Conservation (phyloP, 1,140 invertebrate genomes). For the Drosophila punjabiensis region DNA sequence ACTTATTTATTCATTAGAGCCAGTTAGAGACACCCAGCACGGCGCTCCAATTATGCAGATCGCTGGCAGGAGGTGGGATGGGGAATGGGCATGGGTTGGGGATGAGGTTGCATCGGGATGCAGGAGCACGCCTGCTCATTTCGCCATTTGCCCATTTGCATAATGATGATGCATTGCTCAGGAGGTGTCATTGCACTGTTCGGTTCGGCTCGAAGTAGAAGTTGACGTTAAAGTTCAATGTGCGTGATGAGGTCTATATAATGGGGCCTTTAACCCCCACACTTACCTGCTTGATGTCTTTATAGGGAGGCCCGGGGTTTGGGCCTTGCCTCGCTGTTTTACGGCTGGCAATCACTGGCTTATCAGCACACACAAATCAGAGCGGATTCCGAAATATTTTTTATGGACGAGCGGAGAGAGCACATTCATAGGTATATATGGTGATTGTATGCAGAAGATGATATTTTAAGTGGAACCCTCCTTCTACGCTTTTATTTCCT, state of each 20-base stretch:
- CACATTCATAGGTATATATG: constrained; percentile 38
- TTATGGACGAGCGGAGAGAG: constrained; percentile 6
- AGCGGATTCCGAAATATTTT: constrained; percentile 31
- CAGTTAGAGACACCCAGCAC: constrained; percentile 77
- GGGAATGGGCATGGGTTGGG: neutral
- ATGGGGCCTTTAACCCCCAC: constrained; percentile 18
- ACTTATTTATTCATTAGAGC: constrained; percentile 84
- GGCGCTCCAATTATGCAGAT: constrained; percentile 70
- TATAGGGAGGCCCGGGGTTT: constrained; percentile 12
- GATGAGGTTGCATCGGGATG: constrained; percentile 53
- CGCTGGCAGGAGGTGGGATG: constrained; percentile 22
- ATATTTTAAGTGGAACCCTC: constrained; percentile 51
- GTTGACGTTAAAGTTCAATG: constrained; percentile 47
- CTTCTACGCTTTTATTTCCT: constrained; percentile 46
- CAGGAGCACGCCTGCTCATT: constrained; percentile 34
- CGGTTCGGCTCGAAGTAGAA: constrained; percentile 4
- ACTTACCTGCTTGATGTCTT: constrained; percentile 59
- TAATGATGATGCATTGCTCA: constrained; percentile 50
- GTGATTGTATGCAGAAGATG: constrained; percentile 64
- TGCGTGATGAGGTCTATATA: constrained; percentile 35
- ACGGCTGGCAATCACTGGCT: constrained; percentile 51
- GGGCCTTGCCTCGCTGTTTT: constrained; percentile 24
- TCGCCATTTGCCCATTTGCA: constrained; percentile 60
- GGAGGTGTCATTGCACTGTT: constrained; percentile 60
- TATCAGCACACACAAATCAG: constrained; percentile 70